Evolutionary conservation across 2,113 vertebrate species (phyloP).

Genomic region (Gobius niger): DNA sequence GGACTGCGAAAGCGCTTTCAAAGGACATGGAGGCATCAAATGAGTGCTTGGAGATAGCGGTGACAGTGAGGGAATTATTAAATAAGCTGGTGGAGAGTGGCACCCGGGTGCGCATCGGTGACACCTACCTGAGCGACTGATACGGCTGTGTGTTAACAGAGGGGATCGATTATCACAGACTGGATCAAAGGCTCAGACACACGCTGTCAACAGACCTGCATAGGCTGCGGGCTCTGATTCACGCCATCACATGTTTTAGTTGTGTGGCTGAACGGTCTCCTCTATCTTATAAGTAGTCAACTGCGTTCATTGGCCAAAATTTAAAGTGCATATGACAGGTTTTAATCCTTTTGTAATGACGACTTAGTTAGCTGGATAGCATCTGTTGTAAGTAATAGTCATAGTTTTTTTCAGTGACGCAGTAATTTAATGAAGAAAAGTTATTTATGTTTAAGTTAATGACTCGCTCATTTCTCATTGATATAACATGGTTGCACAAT

Average conservation of each 20-base stretch:
- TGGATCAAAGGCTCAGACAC: slow-evolving; percentile 51
- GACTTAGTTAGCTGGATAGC: too few species aligned
- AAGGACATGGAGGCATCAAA: neutral
- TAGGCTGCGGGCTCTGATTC: slow-evolving; percentile 4
- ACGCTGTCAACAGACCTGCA: slow-evolving; percentile 29
- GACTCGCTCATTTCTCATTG: too few species aligned
- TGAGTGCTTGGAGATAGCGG: neutral
- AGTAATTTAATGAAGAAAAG: too few species aligned
- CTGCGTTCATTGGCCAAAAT: too few species aligned
- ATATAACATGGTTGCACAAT: too few species aligned
- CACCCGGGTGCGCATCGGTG: slow-evolving; percentile 48
- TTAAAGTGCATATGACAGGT: too few species aligned
- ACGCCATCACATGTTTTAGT: slow-evolving; percentile 4
- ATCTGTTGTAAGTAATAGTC: too few species aligned
- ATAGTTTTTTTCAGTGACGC: too few species aligned
- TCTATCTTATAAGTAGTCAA: neutral
- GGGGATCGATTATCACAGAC: slow-evolving; percentile 61
- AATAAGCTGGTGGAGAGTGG: slow-evolving; percentile 45
- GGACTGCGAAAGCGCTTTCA: neutral
- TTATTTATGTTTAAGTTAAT: too few species aligned
- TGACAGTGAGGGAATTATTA: slow-evolving; percentile 16
- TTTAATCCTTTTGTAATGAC: too few species aligned
- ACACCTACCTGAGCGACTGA: slow-evolving; percentile 48
- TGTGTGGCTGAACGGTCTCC: slow-evolving; percentile 3
- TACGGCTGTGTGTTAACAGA: slow-evolving; percentile 51